A percentile compares a stretch with the other conserved stretches of the same genome.
These are phyloP conservation scores for Struthidea cinerea DNA, from an alignment of 2,113 vertebrate species.

Conservation along the genomic window DNA sequence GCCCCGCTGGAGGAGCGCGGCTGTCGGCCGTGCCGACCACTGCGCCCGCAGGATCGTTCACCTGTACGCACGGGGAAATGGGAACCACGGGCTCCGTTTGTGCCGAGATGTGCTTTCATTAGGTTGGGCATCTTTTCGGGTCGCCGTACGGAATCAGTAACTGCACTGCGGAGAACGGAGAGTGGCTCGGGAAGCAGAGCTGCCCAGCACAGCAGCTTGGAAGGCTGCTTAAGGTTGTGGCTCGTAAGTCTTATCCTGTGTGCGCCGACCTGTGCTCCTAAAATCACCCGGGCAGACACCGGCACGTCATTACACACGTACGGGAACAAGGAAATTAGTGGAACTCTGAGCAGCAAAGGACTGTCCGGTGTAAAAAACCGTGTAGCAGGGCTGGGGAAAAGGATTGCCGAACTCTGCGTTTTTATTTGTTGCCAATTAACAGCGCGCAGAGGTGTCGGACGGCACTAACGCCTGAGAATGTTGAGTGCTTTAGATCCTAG, in stretches of 20 bases:
- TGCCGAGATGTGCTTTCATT: not conserved
- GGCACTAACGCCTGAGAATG: not conserved
- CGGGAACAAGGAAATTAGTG: not conserved
- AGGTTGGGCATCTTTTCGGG: not conserved
- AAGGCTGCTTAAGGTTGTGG: not conserved
- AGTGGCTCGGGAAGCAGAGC: not conserved
- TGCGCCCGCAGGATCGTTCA: not conserved
- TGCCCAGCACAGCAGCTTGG: not conserved
- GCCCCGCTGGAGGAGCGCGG: not conserved
- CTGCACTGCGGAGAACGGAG: not conserved
- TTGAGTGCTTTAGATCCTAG: not conserved
- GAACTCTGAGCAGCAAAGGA: too few relatives aligned
- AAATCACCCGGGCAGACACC: not conserved
- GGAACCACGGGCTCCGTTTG: not conserved
- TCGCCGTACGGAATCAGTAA: not conserved
- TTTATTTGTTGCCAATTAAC: not conserved
- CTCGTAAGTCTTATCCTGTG: too few relatives aligned
- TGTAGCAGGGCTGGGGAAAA: too few relatives aligned
- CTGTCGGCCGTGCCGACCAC: not conserved
- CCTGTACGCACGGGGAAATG: not conserved
- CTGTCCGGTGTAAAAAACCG: rapidly evolving
- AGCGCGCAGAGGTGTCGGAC: not conserved
- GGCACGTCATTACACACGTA: rapidly evolving
- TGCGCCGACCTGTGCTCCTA: not conserved
- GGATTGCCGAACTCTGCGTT: not conserved